Evolutionary conservation across 1,140 invertebrate species (phyloP).

Genomic region (Rhopalosiphum maidis): DNA sequence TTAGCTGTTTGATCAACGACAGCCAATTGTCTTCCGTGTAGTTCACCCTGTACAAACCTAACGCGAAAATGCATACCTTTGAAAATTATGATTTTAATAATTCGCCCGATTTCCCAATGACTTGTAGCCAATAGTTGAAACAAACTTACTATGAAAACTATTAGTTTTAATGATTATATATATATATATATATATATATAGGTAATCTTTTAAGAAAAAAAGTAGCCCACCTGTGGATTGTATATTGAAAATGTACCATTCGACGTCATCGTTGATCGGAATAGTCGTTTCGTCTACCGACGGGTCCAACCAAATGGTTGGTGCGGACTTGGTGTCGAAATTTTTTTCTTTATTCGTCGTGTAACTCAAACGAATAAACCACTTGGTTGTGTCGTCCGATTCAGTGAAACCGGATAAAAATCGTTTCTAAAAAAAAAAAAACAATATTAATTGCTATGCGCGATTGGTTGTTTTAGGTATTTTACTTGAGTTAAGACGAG

Average conservation of each 20-base stretch:
- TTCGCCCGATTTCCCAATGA: fast-evolving
- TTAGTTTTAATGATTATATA: neutral
- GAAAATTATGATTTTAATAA: too few species aligned
- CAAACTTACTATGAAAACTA: neutral
- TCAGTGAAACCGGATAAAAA: neutral
- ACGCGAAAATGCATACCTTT: neutral
- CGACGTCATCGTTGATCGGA: conserved; percentile 61
- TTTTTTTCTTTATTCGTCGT: neutral
- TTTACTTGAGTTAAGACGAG: conserved; percentile 67
- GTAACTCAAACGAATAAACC: conserved; percentile 13
- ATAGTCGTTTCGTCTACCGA: neutral
- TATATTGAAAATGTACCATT: conserved; percentile 76
- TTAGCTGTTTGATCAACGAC: conserved; percentile 67
- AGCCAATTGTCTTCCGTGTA: conserved; percentile 76
- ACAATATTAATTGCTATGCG: neutral
- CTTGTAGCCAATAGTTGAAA: neutral
- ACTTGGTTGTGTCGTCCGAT: neutral
- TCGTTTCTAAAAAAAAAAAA: conserved; percentile 25
- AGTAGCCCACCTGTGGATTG: conserved; percentile 69
- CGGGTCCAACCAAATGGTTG: neutral
- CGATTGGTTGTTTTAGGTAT: neutral
- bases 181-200: too few species aligned
- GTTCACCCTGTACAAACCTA: conserved; percentile 77
- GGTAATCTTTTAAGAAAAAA: neutral
- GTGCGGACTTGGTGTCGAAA: neutral